phyloP scores from a whole-genome alignment of 2,797 vertebrate species.

The Cirrhinus molitorella region DNA sequence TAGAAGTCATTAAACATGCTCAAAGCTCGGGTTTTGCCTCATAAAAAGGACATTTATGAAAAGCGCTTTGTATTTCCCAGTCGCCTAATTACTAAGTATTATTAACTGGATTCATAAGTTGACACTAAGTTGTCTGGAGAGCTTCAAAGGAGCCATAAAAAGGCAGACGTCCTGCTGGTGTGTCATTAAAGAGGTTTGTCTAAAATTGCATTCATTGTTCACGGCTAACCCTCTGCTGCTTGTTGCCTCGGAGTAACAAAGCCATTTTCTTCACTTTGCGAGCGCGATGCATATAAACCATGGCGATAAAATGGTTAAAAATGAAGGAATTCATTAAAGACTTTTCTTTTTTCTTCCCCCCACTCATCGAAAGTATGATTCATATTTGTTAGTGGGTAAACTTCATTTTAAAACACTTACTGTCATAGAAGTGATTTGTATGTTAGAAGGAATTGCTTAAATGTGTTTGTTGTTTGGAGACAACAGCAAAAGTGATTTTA shows the following conservation, averaged over 20 bases:
- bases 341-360: not conserved
- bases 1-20: constrained; percentile 31
- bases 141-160: constrained; percentile 22
- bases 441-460: not conserved
- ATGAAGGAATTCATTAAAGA: not conserved
- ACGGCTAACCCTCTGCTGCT: constrained; percentile 1
- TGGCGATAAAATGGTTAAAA: not conserved
- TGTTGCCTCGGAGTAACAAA: not conserved
- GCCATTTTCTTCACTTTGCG: not conserved
- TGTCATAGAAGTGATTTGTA: not conserved
- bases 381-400: not conserved
- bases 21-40: constrained; percentile 19
- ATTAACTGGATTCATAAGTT: constrained; percentile 40
- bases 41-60: constrained; percentile 28
- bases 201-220: not conserved
- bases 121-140: constrained; percentile 33
- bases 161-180: not conserved
- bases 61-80: constrained; percentile 42
- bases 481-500: too few species aligned
- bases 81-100: constrained; percentile 34
- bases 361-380: not conserved
- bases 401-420: not conserved
- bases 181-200: constrained; percentile 11
- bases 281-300: not conserved
- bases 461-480: not conserved